These are phyloP conservation scores for Heliothis subflexa DNA, from an alignment of 1,140 invertebrate genomes.

Conservation along the genomic window DNA sequence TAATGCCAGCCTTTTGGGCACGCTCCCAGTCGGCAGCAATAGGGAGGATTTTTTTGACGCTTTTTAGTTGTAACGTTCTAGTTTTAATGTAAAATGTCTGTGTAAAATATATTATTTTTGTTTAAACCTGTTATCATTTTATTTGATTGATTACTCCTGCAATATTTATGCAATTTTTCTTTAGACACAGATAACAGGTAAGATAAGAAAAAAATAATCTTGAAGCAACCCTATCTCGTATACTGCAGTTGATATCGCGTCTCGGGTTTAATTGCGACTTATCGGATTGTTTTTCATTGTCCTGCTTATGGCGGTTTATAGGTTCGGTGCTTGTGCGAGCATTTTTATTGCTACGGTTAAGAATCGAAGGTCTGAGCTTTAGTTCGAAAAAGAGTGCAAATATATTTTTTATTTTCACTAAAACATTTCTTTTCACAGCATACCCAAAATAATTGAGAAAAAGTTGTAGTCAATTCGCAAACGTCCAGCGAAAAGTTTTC, in stretches of 20 bases:
- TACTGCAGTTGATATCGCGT: conserved; percentile 40
- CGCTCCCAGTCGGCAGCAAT: too few relatives aligned
- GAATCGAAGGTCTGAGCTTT: not conserved
- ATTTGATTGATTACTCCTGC: not conserved
- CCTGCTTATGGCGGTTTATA: conserved; percentile 43
- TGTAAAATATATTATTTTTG: too few relatives aligned
- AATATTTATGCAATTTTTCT: not conserved
- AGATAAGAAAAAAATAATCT: not conserved
- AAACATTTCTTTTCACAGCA: not conserved
- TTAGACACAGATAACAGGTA: too few relatives aligned
- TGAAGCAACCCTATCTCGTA: conserved; percentile 28
- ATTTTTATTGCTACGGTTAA: conserved; percentile 22
- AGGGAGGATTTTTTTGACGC: too few relatives aligned
- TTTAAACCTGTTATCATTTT: not conserved
- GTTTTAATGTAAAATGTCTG: too few relatives aligned
- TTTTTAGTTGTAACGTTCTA: too few relatives aligned
- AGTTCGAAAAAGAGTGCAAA: not conserved
- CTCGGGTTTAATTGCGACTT: conserved; percentile 45
- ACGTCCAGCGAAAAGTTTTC: conserved; percentile 5
- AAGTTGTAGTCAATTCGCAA: conserved; percentile 19
- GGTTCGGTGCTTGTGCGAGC: conserved; percentile 10
- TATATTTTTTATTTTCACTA: not conserved
- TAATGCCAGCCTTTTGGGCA: too few relatives aligned
- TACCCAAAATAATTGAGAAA: not conserved
- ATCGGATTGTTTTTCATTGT: conserved; percentile 49